Conservation (phyloP, 2,113 vertebrate genomes). For the Panurus biarmicus region DNA sequence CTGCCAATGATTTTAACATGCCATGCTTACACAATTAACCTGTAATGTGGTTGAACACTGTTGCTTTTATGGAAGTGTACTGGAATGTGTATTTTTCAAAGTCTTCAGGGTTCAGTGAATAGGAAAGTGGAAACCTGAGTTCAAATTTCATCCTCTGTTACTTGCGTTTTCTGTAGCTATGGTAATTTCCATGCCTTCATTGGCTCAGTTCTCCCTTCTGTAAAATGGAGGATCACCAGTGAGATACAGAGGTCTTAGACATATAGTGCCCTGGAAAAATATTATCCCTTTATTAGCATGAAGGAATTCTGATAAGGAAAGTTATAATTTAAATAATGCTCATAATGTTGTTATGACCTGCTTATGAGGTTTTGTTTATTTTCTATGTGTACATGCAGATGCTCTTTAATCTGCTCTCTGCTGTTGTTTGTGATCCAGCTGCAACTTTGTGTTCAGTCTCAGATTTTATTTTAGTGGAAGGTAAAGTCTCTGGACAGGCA, state of each 20-base stretch:
- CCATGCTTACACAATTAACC: background rate
- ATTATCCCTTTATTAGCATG: background rate
- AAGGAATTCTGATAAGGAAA: background rate
- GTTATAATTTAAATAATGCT: background rate
- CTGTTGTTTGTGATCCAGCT: background rate
- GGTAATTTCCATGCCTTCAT: background rate
- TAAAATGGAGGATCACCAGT: background rate
- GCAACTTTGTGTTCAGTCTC: background rate
- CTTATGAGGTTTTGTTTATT: background rate
- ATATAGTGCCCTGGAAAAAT: background rate
- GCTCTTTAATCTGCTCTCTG: background rate
- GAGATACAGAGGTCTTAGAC: background rate
- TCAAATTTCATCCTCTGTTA: background rate
- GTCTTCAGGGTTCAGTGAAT: background rate
- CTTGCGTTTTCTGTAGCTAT: background rate
- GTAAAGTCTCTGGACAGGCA: background rate
- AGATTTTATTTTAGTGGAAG: background rate
- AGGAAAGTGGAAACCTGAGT: background rate
- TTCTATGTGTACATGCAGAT: accelerated
- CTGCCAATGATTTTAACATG: background rate
- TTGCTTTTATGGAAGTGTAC: background rate
- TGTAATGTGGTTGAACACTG: background rate
- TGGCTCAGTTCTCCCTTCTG: background rate
- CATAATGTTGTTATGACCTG: background rate
- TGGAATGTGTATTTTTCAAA: background rate